Evolutionary conservation across 2,797 vertebrate genomes (phyloP).

Genomic region (Sus cebifrons): DNA sequence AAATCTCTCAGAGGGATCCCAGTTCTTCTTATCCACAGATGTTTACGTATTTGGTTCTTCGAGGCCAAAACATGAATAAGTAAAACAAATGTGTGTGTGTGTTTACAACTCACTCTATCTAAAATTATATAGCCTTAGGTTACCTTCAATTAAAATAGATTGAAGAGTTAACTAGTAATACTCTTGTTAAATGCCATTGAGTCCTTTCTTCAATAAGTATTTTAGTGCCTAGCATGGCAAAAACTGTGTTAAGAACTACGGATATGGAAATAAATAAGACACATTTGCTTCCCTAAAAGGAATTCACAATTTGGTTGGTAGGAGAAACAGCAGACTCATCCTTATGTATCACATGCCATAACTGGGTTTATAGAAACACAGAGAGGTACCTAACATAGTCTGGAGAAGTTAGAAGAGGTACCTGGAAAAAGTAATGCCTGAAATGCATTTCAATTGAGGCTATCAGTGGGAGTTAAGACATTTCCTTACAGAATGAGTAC

Average conservation of each 20-base stretch:
- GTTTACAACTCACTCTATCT: not conserved
- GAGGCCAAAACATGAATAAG: conserved; percentile 32
- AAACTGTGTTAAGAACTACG: not conserved
- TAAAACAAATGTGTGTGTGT: conserved; percentile 2
- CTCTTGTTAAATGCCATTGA: conserved; percentile 6
- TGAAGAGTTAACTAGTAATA: not conserved
- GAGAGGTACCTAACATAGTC: not conserved
- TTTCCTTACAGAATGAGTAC: not conserved
- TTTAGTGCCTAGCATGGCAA: not conserved
- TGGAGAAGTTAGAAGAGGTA: not conserved
- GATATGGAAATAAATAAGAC: not conserved
- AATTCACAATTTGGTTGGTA: not conserved
- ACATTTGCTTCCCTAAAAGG: not conserved
- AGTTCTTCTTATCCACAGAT: not conserved
- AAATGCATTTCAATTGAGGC: not conserved
- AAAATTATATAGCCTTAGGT: not conserved
- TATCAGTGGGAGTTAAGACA: not conserved
- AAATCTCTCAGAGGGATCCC: conserved; percentile 26
- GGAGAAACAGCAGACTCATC: not conserved
- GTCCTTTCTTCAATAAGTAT: conserved; percentile 6
- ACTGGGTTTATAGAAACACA: not conserved
- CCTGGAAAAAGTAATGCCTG: not conserved
- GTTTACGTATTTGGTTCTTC: conserved; percentile 38
- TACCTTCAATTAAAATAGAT: not conserved
- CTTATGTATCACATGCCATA: not conserved